Evolutionary conservation across 2,888 invertebrate species (phyloP), one percentile per base, ranked within the genome.

Genomic region (Nemoura dubitans): DNA sequence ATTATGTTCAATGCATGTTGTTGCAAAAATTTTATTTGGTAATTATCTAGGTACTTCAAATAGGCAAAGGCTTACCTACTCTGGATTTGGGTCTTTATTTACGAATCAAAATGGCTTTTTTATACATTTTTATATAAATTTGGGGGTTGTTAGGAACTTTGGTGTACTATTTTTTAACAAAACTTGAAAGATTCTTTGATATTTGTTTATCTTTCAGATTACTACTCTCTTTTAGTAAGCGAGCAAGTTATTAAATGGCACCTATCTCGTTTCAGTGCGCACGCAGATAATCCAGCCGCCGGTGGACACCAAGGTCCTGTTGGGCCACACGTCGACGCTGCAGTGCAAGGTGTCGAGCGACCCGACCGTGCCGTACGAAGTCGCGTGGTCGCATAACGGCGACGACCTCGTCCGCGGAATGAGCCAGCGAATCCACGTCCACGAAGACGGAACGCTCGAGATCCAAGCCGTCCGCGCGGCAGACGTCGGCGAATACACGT

Each of bases 311-410:
- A 95, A 96, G 88, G 97, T 98, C 29, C 94, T 99, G 88, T 94
- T 99, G 88, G 98, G 99, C 28, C 96, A 98, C 89, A 98, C 97
- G 85, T 98, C 98, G 21, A 96, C 97, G 82, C 93, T 99, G 89
- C 97, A 97, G 90, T 99, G 99, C 92, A 97, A 97, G 93, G 97
- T 99, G 88, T 97, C 97, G 76, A 97, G 96, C 90, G 98, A 99
- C 92, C 96, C 97, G 83, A 95, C 95, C 88, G 97, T 98, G 80
- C 95, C 96, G 87, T 97, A 95, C 91, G 95, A 96, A 90, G 95
- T 97, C 89, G 95, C 96, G 90, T 98, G 98, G 98, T 96, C 95
- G 91, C 96, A 97, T 90, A 96, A 97, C 91, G 95, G 95, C 90
- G 96, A 96, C 96, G 90, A 93, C 85, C 93, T 94, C 87, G 94